These are phyloP conservation scores for Nomada goodeniana DNA, from an alignment of 2,888 invertebrate species.

Conservation along the genomic window DNA sequence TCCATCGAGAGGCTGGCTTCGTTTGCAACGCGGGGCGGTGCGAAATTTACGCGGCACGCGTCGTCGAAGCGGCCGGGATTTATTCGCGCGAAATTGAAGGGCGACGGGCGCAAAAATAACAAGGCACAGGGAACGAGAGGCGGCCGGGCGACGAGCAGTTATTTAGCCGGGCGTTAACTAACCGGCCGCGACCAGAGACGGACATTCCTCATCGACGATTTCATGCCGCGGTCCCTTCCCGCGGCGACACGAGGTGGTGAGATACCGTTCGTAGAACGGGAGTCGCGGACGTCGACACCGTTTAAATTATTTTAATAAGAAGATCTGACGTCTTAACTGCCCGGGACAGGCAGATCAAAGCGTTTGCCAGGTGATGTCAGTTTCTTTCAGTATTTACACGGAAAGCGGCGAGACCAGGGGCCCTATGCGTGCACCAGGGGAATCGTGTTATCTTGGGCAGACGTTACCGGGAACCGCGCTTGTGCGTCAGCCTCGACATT, in stretches of 20 bases:
- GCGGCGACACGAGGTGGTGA: constrained; percentile 17
- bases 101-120: constrained; percentile 42
- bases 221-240: constrained; percentile 38
- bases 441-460: constrained; percentile 64
- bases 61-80: constrained; percentile 16
- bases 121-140: constrained; percentile 16
- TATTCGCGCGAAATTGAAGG: constrained; percentile 45
- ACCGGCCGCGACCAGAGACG: constrained; percentile 32
- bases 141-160: constrained; percentile 26
- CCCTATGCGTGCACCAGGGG: constrained; percentile 29
- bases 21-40: neutral
- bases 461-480: constrained; percentile 60
- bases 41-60: constrained; percentile 14
- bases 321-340: constrained; percentile 79
- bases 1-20: neutral
- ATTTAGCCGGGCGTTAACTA: constrained; percentile 51
- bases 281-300: constrained; percentile 26
- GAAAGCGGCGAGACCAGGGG: constrained; percentile 65
- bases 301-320: constrained; percentile 80
- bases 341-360: constrained; percentile 79
- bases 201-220: constrained; percentile 55
- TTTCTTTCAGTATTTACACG: constrained; percentile 77
- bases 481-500: constrained; percentile 76
- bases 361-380: constrained; percentile 74
- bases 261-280: constrained; percentile 51